Conservation (phyloP, 1,140 invertebrate genomes). For the Drosophila pruinosa region DNA sequence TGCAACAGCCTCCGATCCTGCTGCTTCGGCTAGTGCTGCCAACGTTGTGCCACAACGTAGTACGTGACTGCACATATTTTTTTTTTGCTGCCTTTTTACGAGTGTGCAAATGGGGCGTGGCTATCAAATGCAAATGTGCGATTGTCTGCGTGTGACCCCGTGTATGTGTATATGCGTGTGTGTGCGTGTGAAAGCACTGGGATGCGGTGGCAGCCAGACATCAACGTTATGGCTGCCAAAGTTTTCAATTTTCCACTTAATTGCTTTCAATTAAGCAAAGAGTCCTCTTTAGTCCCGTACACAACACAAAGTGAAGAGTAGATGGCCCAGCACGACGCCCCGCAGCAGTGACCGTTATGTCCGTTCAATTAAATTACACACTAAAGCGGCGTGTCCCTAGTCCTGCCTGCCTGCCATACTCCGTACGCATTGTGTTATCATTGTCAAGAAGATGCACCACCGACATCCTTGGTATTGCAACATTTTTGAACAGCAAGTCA, state of each 20-base stretch:
- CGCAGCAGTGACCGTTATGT: constrained; percentile 65
- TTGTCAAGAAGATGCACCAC: constrained; percentile 69
- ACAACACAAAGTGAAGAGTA: constrained; percentile 1
- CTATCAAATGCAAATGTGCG: constrained; percentile 73
- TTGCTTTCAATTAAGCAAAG: constrained; percentile 82
- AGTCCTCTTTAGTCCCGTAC: constrained; percentile 72
- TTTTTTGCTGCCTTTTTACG: constrained; percentile 36
- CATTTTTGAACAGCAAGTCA: constrained; percentile 32
- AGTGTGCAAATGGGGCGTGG: constrained; percentile 55
- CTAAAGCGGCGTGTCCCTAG: constrained; percentile 61
- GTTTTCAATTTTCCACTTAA: constrained; percentile 82
- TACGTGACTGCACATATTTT: constrained; percentile 74
- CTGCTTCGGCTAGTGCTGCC: constrained; percentile 16
- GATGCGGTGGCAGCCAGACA: constrained; percentile 51
- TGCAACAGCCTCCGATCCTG: neutral
- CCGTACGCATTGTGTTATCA: constrained; percentile 67
- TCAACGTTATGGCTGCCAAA: constrained; percentile 80
- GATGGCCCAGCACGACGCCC: constrained; percentile 24
- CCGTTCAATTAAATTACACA: constrained; percentile 82
- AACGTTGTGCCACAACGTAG: constrained; percentile 19
- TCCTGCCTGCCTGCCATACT: constrained; percentile 13
- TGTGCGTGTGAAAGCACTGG: neutral
- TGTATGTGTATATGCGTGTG: constrained; percentile 19
- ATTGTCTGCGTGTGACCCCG: constrained; percentile 42
- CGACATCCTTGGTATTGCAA: constrained; percentile 28